Evolutionary conservation across 2,113 vertebrate genomes (phyloP).

Genomic region (Dryoscopus gambensis): DNA sequence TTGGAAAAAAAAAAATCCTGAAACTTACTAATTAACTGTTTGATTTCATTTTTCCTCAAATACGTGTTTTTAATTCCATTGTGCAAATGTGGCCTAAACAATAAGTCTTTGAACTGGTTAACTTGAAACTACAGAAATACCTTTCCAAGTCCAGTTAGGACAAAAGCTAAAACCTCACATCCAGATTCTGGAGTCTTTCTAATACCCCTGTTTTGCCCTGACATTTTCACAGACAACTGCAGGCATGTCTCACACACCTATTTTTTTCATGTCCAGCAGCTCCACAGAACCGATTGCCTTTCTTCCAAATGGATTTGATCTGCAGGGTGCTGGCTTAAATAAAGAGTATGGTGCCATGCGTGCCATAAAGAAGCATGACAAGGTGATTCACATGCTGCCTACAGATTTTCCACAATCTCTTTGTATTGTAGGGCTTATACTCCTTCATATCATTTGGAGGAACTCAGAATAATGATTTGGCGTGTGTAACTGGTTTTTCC

Average conservation of each 20-base stretch:
- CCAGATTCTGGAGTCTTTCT: not conserved
- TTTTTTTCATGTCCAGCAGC: not conserved
- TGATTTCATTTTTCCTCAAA: not conserved
- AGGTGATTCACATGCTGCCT: conserved; percentile 24
- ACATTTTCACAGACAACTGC: not conserved
- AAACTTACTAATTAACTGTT: not conserved
- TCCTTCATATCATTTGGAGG: not conserved
- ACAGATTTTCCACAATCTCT: not conserved
- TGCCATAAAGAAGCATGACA: not conserved
- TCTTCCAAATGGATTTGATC: not conserved
- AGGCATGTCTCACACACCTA: conserved; percentile 9
- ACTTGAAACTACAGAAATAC: not conserved
- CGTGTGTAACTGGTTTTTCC: not conserved
- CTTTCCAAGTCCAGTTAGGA: not conserved
- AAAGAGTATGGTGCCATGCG: not conserved
- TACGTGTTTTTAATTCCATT: not conserved
- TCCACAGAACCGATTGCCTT: not conserved
- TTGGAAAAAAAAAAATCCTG: not conserved
- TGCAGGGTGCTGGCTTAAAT: not conserved
- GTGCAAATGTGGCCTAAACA: not conserved
- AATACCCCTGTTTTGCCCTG: not conserved
- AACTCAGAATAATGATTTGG: conserved; percentile 5
- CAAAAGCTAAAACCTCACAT: not conserved
- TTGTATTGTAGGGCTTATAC: not conserved
- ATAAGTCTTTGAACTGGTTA: not conserved